Evolutionary conservation across 2,797 vertebrate species (phyloP).

Genomic region (Borostomias antarcticus): DNA sequence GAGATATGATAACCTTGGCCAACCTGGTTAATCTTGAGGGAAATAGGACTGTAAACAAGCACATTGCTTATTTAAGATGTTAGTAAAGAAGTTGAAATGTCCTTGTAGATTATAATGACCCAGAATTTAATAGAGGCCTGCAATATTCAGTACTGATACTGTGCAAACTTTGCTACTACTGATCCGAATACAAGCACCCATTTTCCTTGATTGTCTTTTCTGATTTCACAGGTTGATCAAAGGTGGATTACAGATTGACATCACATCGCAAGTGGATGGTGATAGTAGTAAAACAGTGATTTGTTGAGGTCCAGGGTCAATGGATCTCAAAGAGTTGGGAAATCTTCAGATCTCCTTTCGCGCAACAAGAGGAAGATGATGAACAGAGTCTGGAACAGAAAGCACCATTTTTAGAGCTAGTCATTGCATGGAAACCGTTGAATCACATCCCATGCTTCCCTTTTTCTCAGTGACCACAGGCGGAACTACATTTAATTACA

Average conservation of each 20-base stretch:
- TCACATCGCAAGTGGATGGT: background rate
- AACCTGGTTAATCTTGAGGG: background rate
- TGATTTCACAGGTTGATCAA: background rate
- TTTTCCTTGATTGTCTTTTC: no score
- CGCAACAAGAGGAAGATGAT: conserved; percentile 46
- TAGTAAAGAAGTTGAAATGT: background rate
- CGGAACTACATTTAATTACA: conserved; percentile 19
- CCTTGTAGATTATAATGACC: no score
- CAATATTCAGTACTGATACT: no score
- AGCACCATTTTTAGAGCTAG: conserved; percentile 54
- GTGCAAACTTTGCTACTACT: no score
- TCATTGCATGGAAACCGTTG: conserved; percentile 63
- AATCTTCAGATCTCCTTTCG: conserved; percentile 17
- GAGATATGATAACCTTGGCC: no score
- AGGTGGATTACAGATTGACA: background rate
- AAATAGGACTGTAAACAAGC: background rate
- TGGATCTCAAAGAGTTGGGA: conserved; percentile 13
- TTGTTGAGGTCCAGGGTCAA: background rate
- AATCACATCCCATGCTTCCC: conserved; percentile 69
- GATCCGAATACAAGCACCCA: no score
- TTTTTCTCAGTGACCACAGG: conserved; percentile 48
- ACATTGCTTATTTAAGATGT: background rate
- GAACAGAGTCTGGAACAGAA: conserved; percentile 49
- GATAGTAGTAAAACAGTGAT: conserved; percentile 8
- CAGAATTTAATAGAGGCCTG: no score